Conservation (phyloP, 2,888 invertebrate species). For the Hololepta plana region DNA sequence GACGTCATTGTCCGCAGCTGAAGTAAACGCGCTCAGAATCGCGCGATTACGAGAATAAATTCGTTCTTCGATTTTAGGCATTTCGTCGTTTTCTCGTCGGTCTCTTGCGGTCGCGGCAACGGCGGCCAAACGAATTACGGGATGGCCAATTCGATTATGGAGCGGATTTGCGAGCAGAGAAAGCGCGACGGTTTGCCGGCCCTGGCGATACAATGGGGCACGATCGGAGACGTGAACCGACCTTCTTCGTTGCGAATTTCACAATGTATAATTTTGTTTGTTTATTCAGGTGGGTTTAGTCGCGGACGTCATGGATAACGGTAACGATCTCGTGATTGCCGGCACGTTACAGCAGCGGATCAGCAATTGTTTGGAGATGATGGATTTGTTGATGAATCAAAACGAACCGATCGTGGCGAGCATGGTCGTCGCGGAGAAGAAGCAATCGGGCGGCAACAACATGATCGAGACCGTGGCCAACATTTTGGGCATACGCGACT, state of each 20-base stretch:
- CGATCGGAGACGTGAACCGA: slow-evolving; percentile 12
- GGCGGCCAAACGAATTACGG: slow-evolving; percentile 82
- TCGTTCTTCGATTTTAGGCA: background rate
- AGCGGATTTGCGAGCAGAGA: slow-evolving; percentile 59
- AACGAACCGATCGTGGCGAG: slow-evolving; percentile 50
- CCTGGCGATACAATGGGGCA: slow-evolving; percentile 13
- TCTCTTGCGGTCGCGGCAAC: slow-evolving; percentile 85
- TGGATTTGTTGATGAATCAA: slow-evolving; percentile 54
- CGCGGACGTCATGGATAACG: slow-evolving; percentile 9
- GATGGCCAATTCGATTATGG: slow-evolving; percentile 75
- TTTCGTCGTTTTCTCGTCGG: slow-evolving; percentile 84
- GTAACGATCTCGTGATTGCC: slow-evolving; percentile 14
- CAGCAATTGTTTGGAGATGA: slow-evolving; percentile 37
- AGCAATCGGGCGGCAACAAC: slow-evolving; percentile 40
- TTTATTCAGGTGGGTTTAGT: slow-evolving; percentile 9
- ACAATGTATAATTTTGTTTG: background rate
- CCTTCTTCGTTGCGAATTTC: background rate
- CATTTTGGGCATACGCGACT: slow-evolving; percentile 39
- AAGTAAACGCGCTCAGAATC: slow-evolving; percentile 2
- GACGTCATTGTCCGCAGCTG: slow-evolving; percentile 6
- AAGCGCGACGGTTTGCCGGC: slow-evolving; percentile 10
- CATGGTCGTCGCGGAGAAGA: slow-evolving; percentile 78
- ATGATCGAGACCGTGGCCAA: slow-evolving; percentile 56
- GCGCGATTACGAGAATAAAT: slow-evolving; percentile 1
- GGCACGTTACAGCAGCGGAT: slow-evolving; percentile 53